Base-by-base conservation (phyloP, 2,797 vertebrate species). In the Loriculus beryllinus region DNA sequence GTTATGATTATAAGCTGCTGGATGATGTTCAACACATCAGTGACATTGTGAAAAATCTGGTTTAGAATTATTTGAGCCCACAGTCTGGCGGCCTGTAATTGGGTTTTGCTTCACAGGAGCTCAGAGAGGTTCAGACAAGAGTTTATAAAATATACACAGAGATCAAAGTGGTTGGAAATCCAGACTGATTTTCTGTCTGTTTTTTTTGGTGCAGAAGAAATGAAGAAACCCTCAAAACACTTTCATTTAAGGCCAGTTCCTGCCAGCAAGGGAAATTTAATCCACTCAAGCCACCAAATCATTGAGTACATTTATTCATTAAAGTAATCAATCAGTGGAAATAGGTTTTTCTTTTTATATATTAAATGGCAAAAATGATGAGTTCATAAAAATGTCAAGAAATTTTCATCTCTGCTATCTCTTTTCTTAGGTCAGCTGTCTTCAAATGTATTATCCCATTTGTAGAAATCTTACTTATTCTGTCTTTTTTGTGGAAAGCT, bases 311-410 rank as follows among this genome's bases (percentile, higher is more conserved):
- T 96, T 97, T 97, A 97, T 97, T 98, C 97, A 97, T 97, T 98
- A 97, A 97, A 96, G 93, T 97, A 97, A 97, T 97, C 96, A 96
- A 97, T 97, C 96, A 97, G 90, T 81, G 78, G 92, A 88, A 97
- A 95, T 96, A 96, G 95, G 78, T 67, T 94, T 97, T 97, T 95
- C 89, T 90, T 97, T 95, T 94, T 86, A 93, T 95, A 95, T 94
- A 97, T 97, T 97, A 97, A 97, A 96, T 96, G 95, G 87, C 94
- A 97, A 95, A 98, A 97, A 94, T 96, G 93, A 97, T 97, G 95
- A 83, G 94, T 96, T 98, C 94, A 97, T 97, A 96, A 97, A 98
- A 96, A 95, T 95, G 92, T 96, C 95, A 96, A 93, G 92, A 87
- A 96, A 96, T 97, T 96, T 97, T 97, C 93, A 87, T 96, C 96